Evolutionary conservation across 2,113 vertebrate genomes (phyloP).

Genomic region (Platichthys flesus): DNA sequence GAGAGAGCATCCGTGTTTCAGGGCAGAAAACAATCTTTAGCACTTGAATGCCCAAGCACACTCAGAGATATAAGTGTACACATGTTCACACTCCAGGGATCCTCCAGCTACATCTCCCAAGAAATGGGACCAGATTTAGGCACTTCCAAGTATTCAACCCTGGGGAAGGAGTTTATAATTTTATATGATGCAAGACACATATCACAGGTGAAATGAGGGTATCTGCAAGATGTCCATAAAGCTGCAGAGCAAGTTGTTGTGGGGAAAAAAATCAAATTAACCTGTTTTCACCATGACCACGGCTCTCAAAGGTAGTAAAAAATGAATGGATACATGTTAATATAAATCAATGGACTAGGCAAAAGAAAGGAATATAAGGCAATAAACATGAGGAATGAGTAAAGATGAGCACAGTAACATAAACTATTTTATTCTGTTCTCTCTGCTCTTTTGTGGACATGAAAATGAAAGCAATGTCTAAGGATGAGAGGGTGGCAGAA

Average conservation of each 20-base stretch:
- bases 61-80: background rate
- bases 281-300: too few species aligned
- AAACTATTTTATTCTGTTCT: constrained; percentile 25
- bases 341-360: too few species aligned
- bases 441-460: constrained; percentile 36
- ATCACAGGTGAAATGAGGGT: background rate
- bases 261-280: too few species aligned
- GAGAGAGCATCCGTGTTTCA: constrained; percentile 7
- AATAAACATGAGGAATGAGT: background rate
- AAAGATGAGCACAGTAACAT: constrained; percentile 17
- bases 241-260: too few species aligned
- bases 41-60: background rate
- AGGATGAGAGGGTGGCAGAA: constrained; percentile 16
- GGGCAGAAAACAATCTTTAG: background rate
- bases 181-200: background rate
- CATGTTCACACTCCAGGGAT: background rate
- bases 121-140: background rate
- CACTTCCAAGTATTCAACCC: background rate
- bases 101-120: background rate
- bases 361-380: background rate
- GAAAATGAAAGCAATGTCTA: constrained; percentile 37
- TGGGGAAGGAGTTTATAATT: background rate
- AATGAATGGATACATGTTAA: too few species aligned
- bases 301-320: too few species aligned
- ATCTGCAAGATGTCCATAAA: too few species aligned